These are phyloP conservation scores for Brotula barbata DNA, from an alignment of 2,797 vertebrate species.

Conservation along the genomic window DNA sequence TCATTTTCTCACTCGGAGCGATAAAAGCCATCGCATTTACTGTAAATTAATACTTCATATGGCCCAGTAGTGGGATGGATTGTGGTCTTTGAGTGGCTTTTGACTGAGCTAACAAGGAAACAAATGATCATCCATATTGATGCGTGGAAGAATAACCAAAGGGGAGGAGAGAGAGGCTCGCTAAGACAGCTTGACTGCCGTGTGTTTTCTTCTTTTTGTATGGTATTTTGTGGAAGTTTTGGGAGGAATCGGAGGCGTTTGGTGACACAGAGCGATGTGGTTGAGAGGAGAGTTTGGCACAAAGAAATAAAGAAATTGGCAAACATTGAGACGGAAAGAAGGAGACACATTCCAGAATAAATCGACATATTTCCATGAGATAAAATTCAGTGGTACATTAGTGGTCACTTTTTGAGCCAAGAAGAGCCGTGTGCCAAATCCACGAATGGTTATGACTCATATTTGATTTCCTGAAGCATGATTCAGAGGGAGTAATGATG, in stretches of 20 bases:
- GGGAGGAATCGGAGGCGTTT: too few relatives aligned
- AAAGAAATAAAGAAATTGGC: too few relatives aligned
- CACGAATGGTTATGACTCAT: conserved; percentile 1
- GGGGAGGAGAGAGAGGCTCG: conserved; percentile 49
- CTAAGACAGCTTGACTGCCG: conserved; percentile 42
- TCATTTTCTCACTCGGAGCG: conserved; percentile 45
- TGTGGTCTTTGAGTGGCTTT: conserved; percentile 35
- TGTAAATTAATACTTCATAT: conserved; percentile 38
- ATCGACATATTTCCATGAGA: too few relatives aligned
- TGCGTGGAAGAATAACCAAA: conserved; percentile 55
- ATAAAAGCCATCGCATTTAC: conserved; percentile 37
- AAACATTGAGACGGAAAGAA: neutral
- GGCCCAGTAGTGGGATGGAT: conserved; percentile 24
- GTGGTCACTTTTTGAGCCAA: neutral
- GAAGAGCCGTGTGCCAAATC: conserved; percentile 5
- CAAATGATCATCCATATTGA: conserved; percentile 48
- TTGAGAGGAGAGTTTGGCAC: too few relatives aligned
- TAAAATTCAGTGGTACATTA: too few relatives aligned
- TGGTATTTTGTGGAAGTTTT: conserved; percentile 16
- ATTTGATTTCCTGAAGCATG: conserved; percentile 5
- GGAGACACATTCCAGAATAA: neutral
- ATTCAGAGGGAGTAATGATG: conserved; percentile 13
- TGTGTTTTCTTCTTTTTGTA: conserved; percentile 32
- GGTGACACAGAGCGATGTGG: too few relatives aligned
- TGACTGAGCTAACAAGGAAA: conserved; percentile 47